Evolutionary conservation across 2,113 vertebrate species (phyloP).

Genomic region (Leptosomus discolor): DNA sequence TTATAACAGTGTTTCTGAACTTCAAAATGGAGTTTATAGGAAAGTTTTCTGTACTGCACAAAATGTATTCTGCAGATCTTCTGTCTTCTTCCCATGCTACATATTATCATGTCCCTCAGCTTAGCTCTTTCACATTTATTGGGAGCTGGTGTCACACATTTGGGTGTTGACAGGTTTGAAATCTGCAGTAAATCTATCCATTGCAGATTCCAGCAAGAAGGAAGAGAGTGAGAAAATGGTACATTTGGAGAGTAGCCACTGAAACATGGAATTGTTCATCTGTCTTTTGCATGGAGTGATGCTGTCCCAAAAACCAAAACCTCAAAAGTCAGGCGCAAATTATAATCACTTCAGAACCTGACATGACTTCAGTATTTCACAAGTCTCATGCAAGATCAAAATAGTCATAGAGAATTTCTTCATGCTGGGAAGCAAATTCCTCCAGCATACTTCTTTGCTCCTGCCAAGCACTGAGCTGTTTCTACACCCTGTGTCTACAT

Average conservation of each 20-base stretch:
- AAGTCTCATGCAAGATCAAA: background rate
- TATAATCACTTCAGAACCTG: background rate
- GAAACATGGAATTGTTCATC: background rate
- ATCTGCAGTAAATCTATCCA: background rate
- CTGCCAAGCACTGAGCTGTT: background rate
- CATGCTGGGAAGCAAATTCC: background rate
- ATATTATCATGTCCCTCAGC: background rate
- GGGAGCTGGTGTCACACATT: constrained; percentile 44
- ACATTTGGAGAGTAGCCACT: background rate
- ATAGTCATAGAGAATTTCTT: background rate
- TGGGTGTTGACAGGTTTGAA: constrained; percentile 46
- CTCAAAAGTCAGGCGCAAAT: background rate
- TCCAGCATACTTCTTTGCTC: background rate
- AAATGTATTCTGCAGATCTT: constrained; percentile 1
- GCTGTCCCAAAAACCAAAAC: background rate
- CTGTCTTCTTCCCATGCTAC: background rate
- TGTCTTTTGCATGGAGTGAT: background rate
- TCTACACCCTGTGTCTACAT: background rate
- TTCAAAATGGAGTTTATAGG: constrained; percentile 11
- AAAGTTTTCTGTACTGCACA: constrained; percentile 5
- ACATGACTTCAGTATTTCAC: background rate
- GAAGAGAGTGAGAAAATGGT: background rate
- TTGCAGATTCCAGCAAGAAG: background rate
- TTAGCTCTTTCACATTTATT: constrained; percentile 34
- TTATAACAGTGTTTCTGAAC: constrained; percentile 8